Base-by-base conservation (phyloP, 2,113 vertebrate species). In the Sprattus sprattus region DNA sequence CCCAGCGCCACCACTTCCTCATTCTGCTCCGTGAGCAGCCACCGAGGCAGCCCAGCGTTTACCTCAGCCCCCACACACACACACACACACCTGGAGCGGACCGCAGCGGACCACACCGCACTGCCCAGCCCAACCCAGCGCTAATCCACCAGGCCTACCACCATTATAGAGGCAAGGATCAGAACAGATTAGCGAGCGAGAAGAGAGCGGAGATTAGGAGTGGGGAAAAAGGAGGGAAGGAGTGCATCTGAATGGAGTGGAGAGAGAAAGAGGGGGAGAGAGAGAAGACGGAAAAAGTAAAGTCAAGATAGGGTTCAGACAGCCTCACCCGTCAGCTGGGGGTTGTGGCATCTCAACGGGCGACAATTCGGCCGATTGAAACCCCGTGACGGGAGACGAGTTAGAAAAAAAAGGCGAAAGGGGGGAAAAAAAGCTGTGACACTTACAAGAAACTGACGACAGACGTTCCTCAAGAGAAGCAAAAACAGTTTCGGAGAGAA, bases 261-360 rank as follows among this genome's bases (percentile, higher is more conserved):
- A 15, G 20, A 83, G 39, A 81, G 75, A 45, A 75, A 22, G 84
- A 82, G 75, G 84, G 81, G 57, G 67, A 84, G 39, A 81, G 75
- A 86, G 87, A 84, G 75, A 86, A 81, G 60, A 25, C 25, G 81
- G 78, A 22, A 87, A 81, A 78, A 85, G 71, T 64, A 80, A 78
- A 32, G 46, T 10, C 5, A 39, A 64, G 57, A 81, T 46, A 39
- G 49, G 8, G 8, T 32, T 71, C 32, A 32, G 64, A 71, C 6
- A 28, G 22, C n/a, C 3, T 9, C 25, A 9, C 2, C 9, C 10
- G 3, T 71, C 64, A 71, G 64, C 25, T 32, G 64, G 64, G 64
- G 64, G 64, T 32, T 25, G 22, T 25, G 64, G 60, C 60, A 71
- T 8, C 25, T 71, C n/a, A 11, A 8, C 2, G 25, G n/a, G 25